Conservation (phyloP, 2,888 invertebrate genomes). For the Cinara cedri region DNA sequence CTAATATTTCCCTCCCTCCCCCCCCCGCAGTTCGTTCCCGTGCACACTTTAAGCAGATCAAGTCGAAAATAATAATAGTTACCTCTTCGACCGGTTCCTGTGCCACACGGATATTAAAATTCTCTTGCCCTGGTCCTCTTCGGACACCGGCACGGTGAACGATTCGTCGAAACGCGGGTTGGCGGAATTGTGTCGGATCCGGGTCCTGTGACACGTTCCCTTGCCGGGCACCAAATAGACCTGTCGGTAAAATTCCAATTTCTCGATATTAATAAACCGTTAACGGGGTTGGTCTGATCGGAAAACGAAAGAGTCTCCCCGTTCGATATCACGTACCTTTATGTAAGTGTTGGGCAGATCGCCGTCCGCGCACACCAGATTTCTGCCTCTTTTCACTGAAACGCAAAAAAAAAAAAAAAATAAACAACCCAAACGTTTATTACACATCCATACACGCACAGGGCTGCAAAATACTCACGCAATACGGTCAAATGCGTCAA, state of each 20-base stretch:
- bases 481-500: slow-evolving; percentile 33
- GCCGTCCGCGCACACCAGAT: slow-evolving; percentile 41
- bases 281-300: background rate
- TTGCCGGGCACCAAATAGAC: slow-evolving; percentile 67
- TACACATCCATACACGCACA: no score
- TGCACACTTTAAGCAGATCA: no score
- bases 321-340: slow-evolving; percentile 39
- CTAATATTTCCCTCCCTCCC: no score
- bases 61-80: no score
- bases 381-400: slow-evolving; percentile 46
- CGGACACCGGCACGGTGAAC: slow-evolving; percentile 72
- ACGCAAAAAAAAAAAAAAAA: background rate
- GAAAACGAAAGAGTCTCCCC: no score
- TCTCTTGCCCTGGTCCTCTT: slow-evolving; percentile 68
- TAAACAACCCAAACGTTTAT: background rate
- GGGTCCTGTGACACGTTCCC: slow-evolving; percentile 74
- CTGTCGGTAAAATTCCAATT: slow-evolving; percentile 62
- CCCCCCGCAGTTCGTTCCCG: no score
- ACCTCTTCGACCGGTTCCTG: slow-evolving; percentile 82
- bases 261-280: background rate
- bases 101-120: slow-evolving; percentile 86
- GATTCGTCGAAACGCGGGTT: slow-evolving; percentile 82
- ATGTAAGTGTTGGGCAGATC: slow-evolving; percentile 42
- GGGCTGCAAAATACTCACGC: slow-evolving; percentile 29
- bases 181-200: slow-evolving; percentile 78